Base-by-base conservation (phyloP, 2,888 invertebrate species). In the Leptogaster cylindrica region DNA sequence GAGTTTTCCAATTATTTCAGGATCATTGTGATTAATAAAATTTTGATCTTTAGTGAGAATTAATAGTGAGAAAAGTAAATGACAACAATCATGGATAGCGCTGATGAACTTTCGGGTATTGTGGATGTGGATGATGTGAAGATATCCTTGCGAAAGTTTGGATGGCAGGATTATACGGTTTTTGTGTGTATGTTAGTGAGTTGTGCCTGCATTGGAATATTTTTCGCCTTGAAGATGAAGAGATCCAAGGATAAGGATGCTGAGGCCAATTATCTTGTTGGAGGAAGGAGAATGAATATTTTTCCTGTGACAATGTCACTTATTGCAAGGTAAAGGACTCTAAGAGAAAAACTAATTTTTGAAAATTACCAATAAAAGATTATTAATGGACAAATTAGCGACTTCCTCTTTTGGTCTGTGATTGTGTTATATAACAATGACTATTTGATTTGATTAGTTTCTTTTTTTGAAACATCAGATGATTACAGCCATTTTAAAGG, bases 161-260 rank as follows among this genome's bases (percentile, higher is more conserved):
- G 87, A 10, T 86, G 87, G 84, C 83, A 84, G 58, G 94, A 94
- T 78, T 94, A 94, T 80, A 76, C 88, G 1, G 89, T 93, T 72
- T 93, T 93, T 78, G 84, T 86, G 66, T 75, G 86, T 1, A 92
- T 93, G 92, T 80, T 94, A 73, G 81, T 87, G 10, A 83, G 89
- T 33, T 93, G 92, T 79, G 88, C 92, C 0, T 81, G 85, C 8
- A 89, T 94, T 48, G 94, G 94, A 0, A 79, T 93, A n/a, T 92
- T 91, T 77, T 93, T 90, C 81, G 93, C 91, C 1, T 88, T 91
- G 71, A 83, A 88, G 77, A 87, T 88, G 76, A 87, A 87, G 69
- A 71, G 73, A 44, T 72, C 75, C 3, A 75, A 75, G 64, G 67
- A 70, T 20, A 79, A 83, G 7, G 77, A 79, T 27, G 79, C 79